A percentile compares a stretch with the other conserved stretches of the same genome.
phyloP scores from a whole-genome alignment of 1,140 invertebrate genomes.

The Drosophila bifasciata region DNA sequence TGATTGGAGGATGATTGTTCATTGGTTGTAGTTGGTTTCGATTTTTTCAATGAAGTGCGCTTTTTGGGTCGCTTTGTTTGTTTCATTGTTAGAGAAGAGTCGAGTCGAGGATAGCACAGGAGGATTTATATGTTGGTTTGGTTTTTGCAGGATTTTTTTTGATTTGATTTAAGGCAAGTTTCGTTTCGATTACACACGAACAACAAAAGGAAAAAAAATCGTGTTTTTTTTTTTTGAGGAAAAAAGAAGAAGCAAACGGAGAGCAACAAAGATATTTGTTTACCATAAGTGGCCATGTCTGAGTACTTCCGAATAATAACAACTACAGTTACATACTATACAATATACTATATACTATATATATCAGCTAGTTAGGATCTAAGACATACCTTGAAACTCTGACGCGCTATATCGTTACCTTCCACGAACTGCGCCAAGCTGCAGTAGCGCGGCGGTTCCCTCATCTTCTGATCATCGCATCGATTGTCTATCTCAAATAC shows the following conservation, averaged over 20 bases:
- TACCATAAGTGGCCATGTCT: conserved; percentile 74
- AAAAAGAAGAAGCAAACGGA: conserved; percentile 74
- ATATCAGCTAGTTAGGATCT: neutral
- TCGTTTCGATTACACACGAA: conserved; percentile 38
- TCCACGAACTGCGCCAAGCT: conserved; percentile 91
- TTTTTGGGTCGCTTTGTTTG: conserved; percentile 77
- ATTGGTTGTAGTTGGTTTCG: conserved; percentile 67
- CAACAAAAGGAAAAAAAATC: conserved; percentile 55
- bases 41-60: conserved; percentile 77
- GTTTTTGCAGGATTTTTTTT: conserved; percentile 21
- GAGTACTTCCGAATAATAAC: conserved; percentile 60
- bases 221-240: conserved; percentile 68
- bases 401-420: conserved; percentile 91
- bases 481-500: conserved; percentile 87
- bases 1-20: conserved; percentile 77
- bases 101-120: conserved; percentile 30
- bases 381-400: conserved; percentile 87
- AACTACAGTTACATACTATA: conserved; percentile 29
- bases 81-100: conserved; percentile 7
- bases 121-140: conserved; percentile 34
- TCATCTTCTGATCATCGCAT: conserved; percentile 85
- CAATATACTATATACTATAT: neutral
- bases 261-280: conserved; percentile 79
- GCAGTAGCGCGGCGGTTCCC: conserved; percentile 87
- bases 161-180: conserved; percentile 31